Evolutionary conservation across 2,888 invertebrate genomes (phyloP).

Genomic region (Drosophila formosana): DNA sequence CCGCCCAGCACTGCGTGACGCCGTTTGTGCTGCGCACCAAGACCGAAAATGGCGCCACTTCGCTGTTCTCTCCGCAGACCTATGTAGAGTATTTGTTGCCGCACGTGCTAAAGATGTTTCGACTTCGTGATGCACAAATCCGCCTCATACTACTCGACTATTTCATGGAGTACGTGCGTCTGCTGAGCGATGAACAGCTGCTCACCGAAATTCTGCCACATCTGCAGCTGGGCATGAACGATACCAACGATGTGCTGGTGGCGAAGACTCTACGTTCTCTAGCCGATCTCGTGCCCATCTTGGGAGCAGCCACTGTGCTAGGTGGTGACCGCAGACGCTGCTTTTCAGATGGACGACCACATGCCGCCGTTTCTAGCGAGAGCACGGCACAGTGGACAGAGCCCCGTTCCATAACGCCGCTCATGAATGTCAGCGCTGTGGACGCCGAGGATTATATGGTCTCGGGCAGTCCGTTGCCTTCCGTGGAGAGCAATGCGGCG

Average conservation of each 20-base stretch:
- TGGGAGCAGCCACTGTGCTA: slow-evolving; percentile 93
- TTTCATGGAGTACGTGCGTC: slow-evolving; percentile 90
- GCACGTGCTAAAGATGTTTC: slow-evolving; percentile 92
- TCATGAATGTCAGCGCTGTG: slow-evolving; percentile 73
- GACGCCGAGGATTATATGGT: slow-evolving; percentile 79
- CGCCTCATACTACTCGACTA: slow-evolving; percentile 91
- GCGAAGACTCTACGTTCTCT: slow-evolving; percentile 92
- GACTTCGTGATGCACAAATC: slow-evolving; percentile 93
- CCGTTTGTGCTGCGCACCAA: slow-evolving; percentile 86
- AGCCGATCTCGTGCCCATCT: slow-evolving; percentile 93
- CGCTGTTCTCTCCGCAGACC: slow-evolving; percentile 89
- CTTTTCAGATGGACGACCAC: slow-evolving; percentile 94
- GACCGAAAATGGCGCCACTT: slow-evolving; percentile 86
- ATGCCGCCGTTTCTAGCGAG: slow-evolving; percentile 79
- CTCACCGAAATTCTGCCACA: slow-evolving; percentile 93
- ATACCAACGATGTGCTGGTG: slow-evolving; percentile 93
- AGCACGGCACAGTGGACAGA: slow-evolving; percentile 80
- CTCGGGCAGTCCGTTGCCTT: slow-evolving; percentile 82
- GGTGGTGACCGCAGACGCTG: slow-evolving; percentile 92
- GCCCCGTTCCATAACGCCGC: slow-evolving; percentile 85
- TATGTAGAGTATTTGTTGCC: slow-evolving; percentile 92
- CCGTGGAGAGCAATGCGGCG: slow-evolving; percentile 67
- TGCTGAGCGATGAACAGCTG: slow-evolving; percentile 91
- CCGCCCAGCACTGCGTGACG: slow-evolving; percentile 88
- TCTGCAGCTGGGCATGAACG: slow-evolving; percentile 94